Base-by-base conservation (phyloP, 1,140 invertebrate species). In the Zaprionus ornatus region DNA sequence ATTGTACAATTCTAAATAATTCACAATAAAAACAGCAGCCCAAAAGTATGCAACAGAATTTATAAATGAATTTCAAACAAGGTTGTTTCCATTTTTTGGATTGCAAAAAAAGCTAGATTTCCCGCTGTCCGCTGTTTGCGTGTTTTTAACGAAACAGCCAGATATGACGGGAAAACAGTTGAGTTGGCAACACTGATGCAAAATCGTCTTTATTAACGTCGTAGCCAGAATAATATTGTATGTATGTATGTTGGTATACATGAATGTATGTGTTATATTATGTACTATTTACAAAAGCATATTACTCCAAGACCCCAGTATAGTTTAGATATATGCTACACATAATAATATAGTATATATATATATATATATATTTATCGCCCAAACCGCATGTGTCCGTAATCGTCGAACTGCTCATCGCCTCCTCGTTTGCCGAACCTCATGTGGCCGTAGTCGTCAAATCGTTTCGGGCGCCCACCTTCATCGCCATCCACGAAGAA, bases 311-410 rank as follows among this genome's bases (percentile, higher is more conserved):
- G 42, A 71, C 57, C 61, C 66, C 50, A 37, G 40, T 45, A n/a
- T 17, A 9, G 40, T 15, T 45, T 45, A 45, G n/a, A 45, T 17
- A 42, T 6, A 17, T 42, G 7, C 27, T 29, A 29, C 27, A 9
- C 27, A 55, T 13, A 37, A n/a, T n/a, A n/a, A 21, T 29, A 21
- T 42, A 10, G 35, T 23, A 15, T 32, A 42, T 19, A 27, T 13
- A 17, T 42, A 45, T 42, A 10, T 17, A 45, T 50, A 27, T 63
- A 42, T n/a, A 21, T 56, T 63, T 57, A 74, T 23, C 78, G 69
- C 21, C 95, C 95, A 70, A 95, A 95, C 77, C 95, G 88, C 94
- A 95, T 94, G 77, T 95, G 95, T 7, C 95, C 95, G 69, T 95
- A 95, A 73, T 95, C 94, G 69, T 95, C 94, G 75, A 94, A 95